Evolutionary conservation across 2,113 vertebrate species (phyloP).

Genomic region (Potamarius usumacintae): DNA sequence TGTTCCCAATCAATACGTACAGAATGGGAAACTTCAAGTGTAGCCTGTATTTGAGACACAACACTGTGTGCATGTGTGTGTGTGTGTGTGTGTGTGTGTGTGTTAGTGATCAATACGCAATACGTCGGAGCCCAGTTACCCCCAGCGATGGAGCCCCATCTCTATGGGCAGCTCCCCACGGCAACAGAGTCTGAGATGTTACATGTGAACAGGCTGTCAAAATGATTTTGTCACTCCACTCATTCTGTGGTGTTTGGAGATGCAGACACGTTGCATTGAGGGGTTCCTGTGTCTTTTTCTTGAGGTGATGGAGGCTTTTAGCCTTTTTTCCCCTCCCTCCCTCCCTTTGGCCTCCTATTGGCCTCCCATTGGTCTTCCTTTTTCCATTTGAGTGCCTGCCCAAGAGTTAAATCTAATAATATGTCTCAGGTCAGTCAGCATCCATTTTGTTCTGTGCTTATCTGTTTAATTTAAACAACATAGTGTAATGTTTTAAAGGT

Average conservation of each 20-base stretch:
- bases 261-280: constrained; percentile 70
- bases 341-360: background rate
- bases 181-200: constrained; percentile 78
- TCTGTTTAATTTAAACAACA: constrained; percentile 25
- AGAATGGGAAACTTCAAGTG: constrained; percentile 70
- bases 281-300: constrained; percentile 68
- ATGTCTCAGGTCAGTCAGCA: constrained; percentile 56
- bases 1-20: constrained; percentile 81
- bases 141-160: constrained; percentile 70
- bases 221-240: constrained; percentile 79
- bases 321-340: constrained; percentile 44
- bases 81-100: background rate
- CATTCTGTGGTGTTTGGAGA: constrained; percentile 74
- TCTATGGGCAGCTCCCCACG: constrained; percentile 73
- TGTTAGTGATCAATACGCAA: background rate
- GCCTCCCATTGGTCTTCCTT: constrained; percentile 27
- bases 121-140: constrained; percentile 60
- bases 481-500: background rate
- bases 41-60: constrained; percentile 67
- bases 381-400: constrained; percentile 67
- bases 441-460: constrained; percentile 26
- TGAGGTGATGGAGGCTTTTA: constrained; percentile 76
- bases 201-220: constrained; percentile 82
- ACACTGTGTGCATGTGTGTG: constrained; percentile 66
- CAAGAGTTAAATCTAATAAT: constrained; percentile 62